Evolutionary conservation across 2,113 vertebrate species (phyloP).

Genomic region (Vicugna pacos): DNA sequence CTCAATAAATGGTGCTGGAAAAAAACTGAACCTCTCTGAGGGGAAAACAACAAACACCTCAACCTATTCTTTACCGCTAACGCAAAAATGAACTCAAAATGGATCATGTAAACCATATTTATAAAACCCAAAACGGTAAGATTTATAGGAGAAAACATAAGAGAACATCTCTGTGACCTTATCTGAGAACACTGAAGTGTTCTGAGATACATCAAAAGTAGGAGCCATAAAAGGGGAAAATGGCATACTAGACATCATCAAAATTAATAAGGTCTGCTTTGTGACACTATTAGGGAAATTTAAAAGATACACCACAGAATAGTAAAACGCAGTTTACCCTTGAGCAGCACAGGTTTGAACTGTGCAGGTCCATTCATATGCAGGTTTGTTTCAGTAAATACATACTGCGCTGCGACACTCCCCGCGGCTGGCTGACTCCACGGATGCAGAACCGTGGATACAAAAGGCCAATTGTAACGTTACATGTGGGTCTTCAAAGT

Average conservation of each 20-base stretch:
- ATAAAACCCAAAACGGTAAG: neutral
- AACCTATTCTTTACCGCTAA: neutral
- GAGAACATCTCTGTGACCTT: neutral
- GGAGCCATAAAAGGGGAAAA: neutral
- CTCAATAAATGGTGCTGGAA: neutral
- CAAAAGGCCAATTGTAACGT: neutral
- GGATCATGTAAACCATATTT: neutral
- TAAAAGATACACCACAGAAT: neutral
- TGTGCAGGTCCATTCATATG: neutral
- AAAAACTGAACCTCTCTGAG: neutral
- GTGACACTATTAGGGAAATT: neutral
- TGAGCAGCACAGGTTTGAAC: neutral
- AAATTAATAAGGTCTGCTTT: neutral
- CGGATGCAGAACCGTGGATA: neutral
- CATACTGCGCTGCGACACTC: rapidly evolving
- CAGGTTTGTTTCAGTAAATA: neutral
- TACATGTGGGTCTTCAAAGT: rapidly evolving
- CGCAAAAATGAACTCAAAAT: neutral
- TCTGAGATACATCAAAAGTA: neutral
- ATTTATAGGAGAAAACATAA: neutral
- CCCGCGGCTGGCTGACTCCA: neutral
- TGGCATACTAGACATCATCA: neutral
- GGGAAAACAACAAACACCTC: neutral
- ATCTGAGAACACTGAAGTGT: neutral
- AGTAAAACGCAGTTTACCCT: neutral